Base-by-base conservation (phyloP, 64 coral and sea anemone species). In the Dendrophyllia cribrosa region DNA sequence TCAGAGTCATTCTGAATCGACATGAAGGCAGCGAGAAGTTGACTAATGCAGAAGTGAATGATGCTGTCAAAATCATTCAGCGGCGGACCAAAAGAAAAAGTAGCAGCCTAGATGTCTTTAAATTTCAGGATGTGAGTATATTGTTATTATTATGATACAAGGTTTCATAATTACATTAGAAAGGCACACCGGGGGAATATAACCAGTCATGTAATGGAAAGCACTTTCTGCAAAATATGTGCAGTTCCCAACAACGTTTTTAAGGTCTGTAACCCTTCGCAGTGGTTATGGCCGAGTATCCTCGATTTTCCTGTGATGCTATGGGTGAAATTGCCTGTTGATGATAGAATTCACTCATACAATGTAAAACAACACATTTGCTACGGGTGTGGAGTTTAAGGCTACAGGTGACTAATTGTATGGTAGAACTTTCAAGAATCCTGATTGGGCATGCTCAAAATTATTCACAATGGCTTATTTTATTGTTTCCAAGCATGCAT, bases 401-500 rank as follows among this genome's bases (percentile, higher is more conserved):
- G 72, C 72, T 75, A 75, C 72, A 75, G 72, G 72, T 51, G 46
- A 75, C 43, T 75, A 65, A 65, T 6, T 65, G 62, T 65, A 65
- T 65, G 62, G 62, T 65, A 22, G 62, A 65, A 65, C 62, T 65
- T 65, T 14, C 62, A 65, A 65, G 62, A 65, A 14, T 65, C 62
- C n/a, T 65, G 62, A 65, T 65, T 65, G 62, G 62, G 62, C 62
- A 65, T 65, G 66, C 23, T 70, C 66, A 70, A 70, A 22, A 70
- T 70, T 12, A 70, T 70, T 43, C 70, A 72, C 43, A 72, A 72
- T 72, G 25, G 34, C 70, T 45, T 48, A 45, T 72, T 72, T 72
- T 72, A 72, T 72, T 72, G 70, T 72, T 72, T 72, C 34, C 70
- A 72, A 44, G 70, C 70, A 69, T 69, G 66, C 66, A 72, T 72